Base-by-base conservation (phyloP, 1,140 invertebrate genomes). In the Penaeus vannamei region DNA sequence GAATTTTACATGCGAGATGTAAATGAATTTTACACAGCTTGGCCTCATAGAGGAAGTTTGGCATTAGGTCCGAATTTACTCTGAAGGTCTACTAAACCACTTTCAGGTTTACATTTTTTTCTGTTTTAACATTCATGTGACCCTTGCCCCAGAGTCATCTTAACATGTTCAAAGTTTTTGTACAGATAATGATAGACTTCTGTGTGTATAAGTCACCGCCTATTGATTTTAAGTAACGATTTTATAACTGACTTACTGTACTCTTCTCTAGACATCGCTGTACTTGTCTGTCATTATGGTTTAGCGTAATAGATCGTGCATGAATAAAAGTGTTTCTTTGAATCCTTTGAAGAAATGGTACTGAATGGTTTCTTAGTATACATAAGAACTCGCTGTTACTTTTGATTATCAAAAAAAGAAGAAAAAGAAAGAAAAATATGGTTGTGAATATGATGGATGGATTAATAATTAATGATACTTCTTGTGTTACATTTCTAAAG, bases 221-320 rank as follows among this genome's bases (percentile, higher is more conserved):
- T 76, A 53, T 76, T 76, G 72, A 76, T 84, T 84, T 84, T 66
- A 36, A 84, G 69, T 84, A 61, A 36, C 61, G 26, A 66, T 89
- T 89, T 88, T 79, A 84, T 84, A 84, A 84, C 32, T 64, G 76
- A 82, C 26, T 46, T 64, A 83, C 32, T 79, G 61, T 84, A 79
- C 42, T 77, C 72, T 66, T 84, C 72, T 89, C 46, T 60, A 89
- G 82, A 89, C 82, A 66, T 84, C 80, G 72, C 72, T 89, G 87
- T 89, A 89, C 61, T 80, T 89, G 87, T 89, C 87, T 76, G 72
- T 76, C 72, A 81, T 82, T 89, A 89, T 69, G 72, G 82, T 85
- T 89, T 89, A 89, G 79, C 72, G 60, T 89, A 89, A 89, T 89
- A 89, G 72, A 84, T 79, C 77, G 82, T 89, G 87, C 87, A 89